Percentiles rank a stretch among this genome's conserved stretches.
phyloP scores from a whole-genome alignment of 2,797 vertebrate species.

The Phataginus tricuspis region DNA sequence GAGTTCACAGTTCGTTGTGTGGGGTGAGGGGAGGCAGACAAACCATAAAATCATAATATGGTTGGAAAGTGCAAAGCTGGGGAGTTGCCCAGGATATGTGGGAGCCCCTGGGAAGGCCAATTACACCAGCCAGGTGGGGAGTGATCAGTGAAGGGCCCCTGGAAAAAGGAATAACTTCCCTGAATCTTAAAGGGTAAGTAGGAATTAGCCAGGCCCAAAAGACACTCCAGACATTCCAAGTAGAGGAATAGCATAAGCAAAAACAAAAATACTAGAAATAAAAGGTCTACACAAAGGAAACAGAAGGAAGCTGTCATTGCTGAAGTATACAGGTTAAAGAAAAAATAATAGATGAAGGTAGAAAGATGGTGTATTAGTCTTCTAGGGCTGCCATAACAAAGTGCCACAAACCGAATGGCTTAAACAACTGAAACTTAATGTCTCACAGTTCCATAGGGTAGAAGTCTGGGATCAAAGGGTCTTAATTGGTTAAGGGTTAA shows the following conservation, averaged over 20 bases:
- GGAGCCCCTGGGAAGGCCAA: not conserved
- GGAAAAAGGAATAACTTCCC: not conserved
- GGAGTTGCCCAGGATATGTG: not conserved
- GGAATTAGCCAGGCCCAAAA: constrained; percentile 25
- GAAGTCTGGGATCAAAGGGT: not conserved
- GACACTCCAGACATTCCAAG: not conserved
- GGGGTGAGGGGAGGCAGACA: not conserved
- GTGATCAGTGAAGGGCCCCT: not conserved
- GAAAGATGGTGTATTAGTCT: not conserved
- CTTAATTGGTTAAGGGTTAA: not conserved
- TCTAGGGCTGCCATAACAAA: not conserved
- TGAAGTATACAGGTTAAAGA: not conserved
- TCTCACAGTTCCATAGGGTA: not conserved
- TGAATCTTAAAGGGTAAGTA: constrained; percentile 17
- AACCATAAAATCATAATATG: not conserved
- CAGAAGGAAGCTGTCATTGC: not conserved
- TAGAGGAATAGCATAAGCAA: constrained; percentile 22
- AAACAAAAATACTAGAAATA: not conserved
- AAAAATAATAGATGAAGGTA: not conserved
- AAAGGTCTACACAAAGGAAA: not conserved
- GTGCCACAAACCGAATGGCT: not conserved
- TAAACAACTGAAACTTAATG: not conserved
- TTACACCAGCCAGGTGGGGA: not conserved
- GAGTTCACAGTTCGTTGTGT: constrained; percentile 6
- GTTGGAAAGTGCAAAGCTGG: not conserved